A percentile compares a stretch with the other conserved stretches of the same genome.
Conservation (phyloP, 2,113 vertebrate species). For the Myrmophylax atrothorax region DNA sequence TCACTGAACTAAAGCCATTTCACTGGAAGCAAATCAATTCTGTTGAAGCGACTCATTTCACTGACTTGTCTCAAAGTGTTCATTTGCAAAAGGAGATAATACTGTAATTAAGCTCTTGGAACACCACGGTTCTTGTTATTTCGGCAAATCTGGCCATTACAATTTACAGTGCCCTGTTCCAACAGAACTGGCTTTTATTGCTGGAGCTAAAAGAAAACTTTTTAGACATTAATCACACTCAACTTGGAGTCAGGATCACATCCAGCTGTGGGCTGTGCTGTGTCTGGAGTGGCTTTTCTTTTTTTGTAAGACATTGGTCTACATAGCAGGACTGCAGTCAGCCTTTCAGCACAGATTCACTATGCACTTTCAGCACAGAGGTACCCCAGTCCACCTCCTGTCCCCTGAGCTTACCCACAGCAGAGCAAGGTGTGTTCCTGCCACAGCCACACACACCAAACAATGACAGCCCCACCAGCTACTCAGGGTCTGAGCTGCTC, state of each 20-base stretch:
- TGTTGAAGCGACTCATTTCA: background rate
- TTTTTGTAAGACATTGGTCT: background rate
- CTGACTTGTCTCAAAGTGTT: background rate
- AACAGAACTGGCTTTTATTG: background rate
- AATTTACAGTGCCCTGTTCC: background rate
- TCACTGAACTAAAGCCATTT: background rate
- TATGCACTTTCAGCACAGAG: background rate
- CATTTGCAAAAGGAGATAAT: conserved; percentile 27
- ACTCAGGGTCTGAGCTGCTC: background rate
- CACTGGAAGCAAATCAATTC: background rate
- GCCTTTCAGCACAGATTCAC: background rate
- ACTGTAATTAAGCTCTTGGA: conserved; percentile 2
- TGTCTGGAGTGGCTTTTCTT: background rate
- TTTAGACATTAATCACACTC: background rate
- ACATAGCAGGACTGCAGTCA: background rate
- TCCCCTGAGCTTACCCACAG: background rate
- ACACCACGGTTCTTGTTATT: background rate
- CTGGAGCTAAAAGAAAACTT: background rate
- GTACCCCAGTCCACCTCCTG: background rate
- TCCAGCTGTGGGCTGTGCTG: background rate
- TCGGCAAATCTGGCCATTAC: background rate
- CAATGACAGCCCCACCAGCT: background rate
- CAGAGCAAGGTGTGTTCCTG: background rate
- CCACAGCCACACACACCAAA: background rate
- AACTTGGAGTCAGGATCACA: background rate